Evolutionary conservation across 2,888 invertebrate species (phyloP), one percentile per base, ranked within the genome.

Genomic region (Cremastinae sp.): DNA sequence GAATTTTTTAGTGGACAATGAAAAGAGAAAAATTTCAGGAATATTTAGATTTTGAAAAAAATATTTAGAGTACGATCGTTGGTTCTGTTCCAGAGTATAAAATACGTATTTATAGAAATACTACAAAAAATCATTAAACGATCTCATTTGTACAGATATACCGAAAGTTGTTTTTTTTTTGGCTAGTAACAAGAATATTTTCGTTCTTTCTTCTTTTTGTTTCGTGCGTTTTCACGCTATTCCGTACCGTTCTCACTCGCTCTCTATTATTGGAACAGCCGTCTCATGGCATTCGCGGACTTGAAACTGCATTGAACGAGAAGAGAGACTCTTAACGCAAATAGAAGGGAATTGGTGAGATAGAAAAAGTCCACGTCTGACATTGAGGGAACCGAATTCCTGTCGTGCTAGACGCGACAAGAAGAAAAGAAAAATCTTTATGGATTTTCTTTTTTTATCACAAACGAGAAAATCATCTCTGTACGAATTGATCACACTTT

Each of bases 261-360:
- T 12, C 56, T 71, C 69, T 74, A 74, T 74, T 64, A 69, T 59
- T 56, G 58, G 69, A 74, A 58, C 58, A 51, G 51, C 47, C 64
- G 37, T 37, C 55, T 58, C 68, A 51, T 62, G 56, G 62, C 64
- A 58, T 69, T 14, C 41, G 56, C 55, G 49, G 18, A 39, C 68
- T 56, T 47, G 58, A 61, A 68, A 61, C 61, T 62, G 69, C 62
- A 74, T 64, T 41, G 35, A 55, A 22, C 61, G 28, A 68, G 39
- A 28, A 12, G 55, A 75, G 49, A 69, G 16, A 61, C 37, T 18
- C 5, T 9, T 12, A 43, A 71, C 64, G 37, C 9, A n/a, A 39
- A 10, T 22, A 39, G 39, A 37, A 22, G 56, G 45, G 20, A 49
- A 5, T 9, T 37, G n/a, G 74, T 56, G 45, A 16, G 69, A 45